phyloP scores from a whole-genome alignment of 2,888 invertebrate genomes.

The Nycteola revayana region DNA sequence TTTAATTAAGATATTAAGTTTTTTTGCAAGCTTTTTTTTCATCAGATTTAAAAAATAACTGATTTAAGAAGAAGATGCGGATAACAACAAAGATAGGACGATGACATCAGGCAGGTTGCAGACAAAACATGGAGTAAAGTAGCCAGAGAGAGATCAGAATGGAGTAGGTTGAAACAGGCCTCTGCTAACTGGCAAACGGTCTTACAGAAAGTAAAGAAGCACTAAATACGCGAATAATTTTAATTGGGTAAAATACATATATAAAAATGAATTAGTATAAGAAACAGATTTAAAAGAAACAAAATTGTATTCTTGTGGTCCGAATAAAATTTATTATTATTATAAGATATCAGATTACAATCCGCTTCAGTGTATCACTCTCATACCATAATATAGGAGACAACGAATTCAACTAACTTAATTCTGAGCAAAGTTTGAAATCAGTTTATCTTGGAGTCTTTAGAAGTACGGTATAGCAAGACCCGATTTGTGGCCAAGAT shows the following conservation, averaged over 20 bases:
- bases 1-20: no score
- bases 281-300: no score
- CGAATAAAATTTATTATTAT: no score
- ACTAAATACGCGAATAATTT: background rate
- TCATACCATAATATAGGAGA: constrained; percentile 17
- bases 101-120: no score
- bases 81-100: no score
- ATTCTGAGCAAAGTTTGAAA: constrained; percentile 41
- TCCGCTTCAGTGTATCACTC: constrained; percentile 13
- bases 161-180: background rate
- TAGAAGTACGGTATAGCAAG: constrained; percentile 34
- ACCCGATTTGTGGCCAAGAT: constrained; percentile 19
- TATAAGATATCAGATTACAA: no score
- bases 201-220: background rate
- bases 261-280: no score
- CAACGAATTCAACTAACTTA: constrained; percentile 37
- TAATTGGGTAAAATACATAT: background rate
- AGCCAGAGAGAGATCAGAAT: constrained; percentile 1
- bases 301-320: no score
- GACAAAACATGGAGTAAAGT: background rate
- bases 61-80: no score
- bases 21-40: no score
- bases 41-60: no score
- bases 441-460: constrained; percentile 46
- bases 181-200: background rate